Percentiles rank a stretch among this genome's conserved stretches.
phyloP scores from a whole-genome alignment of 30 jellyfish, hydroid and myxozoan species.

The Euphysa ruthae region DNA sequence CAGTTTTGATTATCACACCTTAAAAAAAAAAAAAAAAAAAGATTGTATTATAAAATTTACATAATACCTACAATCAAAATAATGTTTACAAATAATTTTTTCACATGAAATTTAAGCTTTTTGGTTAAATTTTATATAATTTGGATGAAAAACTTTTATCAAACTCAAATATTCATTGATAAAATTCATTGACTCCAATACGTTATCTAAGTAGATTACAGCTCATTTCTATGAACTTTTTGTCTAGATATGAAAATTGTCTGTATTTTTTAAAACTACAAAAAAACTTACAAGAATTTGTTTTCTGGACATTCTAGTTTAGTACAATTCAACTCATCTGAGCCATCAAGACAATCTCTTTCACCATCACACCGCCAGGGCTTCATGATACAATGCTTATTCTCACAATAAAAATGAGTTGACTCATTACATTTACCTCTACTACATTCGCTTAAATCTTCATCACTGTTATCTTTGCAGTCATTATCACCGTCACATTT shows the following conservation, averaged over 20 bases:
- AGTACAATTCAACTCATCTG: conserved; percentile 81
- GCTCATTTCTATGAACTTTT: no score
- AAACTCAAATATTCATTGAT: no score
- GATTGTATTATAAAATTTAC: no score
- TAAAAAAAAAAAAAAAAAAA: background rate
- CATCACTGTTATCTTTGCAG: conserved; percentile 91
- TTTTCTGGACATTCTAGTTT: conserved; percentile 27
- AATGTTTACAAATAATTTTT: no score
- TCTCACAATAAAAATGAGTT: conserved; percentile 50
- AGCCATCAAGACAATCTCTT: conserved; percentile 71
- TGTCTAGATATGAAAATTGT: no score
- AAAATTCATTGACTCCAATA: no score
- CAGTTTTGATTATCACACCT: conserved; percentile 83
- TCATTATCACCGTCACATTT: conserved; percentile 90
- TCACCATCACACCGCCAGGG: conserved; percentile 92
- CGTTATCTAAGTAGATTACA: no score
- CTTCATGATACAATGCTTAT: conserved; percentile 65
- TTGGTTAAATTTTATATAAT: no score
- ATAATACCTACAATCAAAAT: no score
- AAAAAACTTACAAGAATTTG: conserved; percentile 51
- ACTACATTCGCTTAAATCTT: conserved; percentile 44
- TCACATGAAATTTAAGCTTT: no score
- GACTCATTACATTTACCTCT: conserved; percentile 48
- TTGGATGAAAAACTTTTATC: no score
- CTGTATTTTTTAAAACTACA: no score